Evolutionary conservation across 2,888 invertebrate genomes (phyloP), one percentile per base, ranked within the genome.

Genomic region (Andricus quercusramuli): DNA sequence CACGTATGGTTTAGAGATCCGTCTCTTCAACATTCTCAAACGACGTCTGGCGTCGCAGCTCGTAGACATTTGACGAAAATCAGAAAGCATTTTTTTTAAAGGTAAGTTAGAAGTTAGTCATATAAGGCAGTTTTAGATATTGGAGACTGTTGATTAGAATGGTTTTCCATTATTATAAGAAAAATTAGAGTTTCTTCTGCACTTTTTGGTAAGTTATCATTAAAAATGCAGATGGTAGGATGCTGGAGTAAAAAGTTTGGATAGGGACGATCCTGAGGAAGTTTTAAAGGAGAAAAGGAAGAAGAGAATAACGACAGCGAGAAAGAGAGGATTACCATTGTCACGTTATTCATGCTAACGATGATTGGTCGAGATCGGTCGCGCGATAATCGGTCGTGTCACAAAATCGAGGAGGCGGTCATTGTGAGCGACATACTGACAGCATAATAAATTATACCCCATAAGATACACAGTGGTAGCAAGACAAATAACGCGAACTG

Each of bases 371-470:
- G 90, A 91, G 91, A 91, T 91, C 89, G 89, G 89, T 83, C 86
- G 86, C 83, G 84, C 87, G 91, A 91, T 91, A 91, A 91, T 89
- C 89, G 88, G n/a, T 80, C 89, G 88, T 90, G 91, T 91, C 90
- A 90, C 90, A 90, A 90, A 91, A 91, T 91, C 89, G 89, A 90
- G 90, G 89, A 90, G 91, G 90, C 90, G 90, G 90, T 91, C 90
- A 90, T 90, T 90, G 88, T 89, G 89, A 90, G 88, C 90, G 91
- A 91, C 90, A 90, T 90, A 91, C 90, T 90, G 91, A 91, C 91
- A 91, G 91, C 89, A 90, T 91, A 90, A 91, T 91, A 91, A 90
- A 91, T 91, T 90, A 91, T 91, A 80, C 81, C 80, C 77, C 79
- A 78, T 80, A 79, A 78, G 79, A 79, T 80, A 79, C 80, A 83